Percentiles rank a stretch among this genome's conserved stretches.
Evolutionary conservation across 2,113 vertebrate genomes (phyloP).

Genomic region (Carlito syrichta): DNA sequence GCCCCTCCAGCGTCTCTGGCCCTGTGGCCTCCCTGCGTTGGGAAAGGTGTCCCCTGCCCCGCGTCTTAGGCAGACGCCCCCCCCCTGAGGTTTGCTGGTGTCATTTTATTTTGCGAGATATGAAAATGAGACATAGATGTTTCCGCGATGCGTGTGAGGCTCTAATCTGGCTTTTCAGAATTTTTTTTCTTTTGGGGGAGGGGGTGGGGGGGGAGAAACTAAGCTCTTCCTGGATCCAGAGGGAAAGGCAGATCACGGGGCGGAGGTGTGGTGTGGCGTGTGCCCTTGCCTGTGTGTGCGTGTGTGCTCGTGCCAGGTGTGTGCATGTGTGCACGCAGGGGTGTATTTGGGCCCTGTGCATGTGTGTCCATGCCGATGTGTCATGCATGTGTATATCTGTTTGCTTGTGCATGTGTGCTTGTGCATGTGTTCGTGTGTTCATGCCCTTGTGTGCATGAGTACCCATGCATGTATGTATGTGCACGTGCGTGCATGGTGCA

Average conservation of each 20-base stretch:
- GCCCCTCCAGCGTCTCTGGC: background rate
- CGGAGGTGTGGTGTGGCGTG: accelerated
- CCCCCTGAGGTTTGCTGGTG: conserved; percentile 50
- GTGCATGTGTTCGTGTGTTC: no score
- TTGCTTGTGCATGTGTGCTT: background rate
- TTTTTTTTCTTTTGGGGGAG: conserved; percentile 23
- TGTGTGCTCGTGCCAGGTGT: background rate
- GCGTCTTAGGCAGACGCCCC: background rate
- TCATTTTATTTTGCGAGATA: conserved; percentile 59
- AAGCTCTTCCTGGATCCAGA: background rate
- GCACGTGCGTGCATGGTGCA: background rate
- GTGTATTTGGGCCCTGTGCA: accelerated
- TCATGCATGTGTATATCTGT: no score
- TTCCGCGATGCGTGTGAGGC: background rate
- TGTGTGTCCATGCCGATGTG: background rate
- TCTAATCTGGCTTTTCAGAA: conserved; percentile 62
- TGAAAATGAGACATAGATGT: conserved; percentile 76
- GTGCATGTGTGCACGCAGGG: background rate
- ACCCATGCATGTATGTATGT: background rate
- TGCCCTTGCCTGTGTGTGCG: accelerated
- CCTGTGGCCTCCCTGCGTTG: background rate
- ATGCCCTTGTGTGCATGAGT: background rate
- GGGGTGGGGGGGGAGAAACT: background rate
- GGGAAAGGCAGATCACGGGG: accelerated
- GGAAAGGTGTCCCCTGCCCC: conserved; percentile 46